Conservation (phyloP, 1,140 invertebrate species). For the Caenorhabditis remanei region DNA sequence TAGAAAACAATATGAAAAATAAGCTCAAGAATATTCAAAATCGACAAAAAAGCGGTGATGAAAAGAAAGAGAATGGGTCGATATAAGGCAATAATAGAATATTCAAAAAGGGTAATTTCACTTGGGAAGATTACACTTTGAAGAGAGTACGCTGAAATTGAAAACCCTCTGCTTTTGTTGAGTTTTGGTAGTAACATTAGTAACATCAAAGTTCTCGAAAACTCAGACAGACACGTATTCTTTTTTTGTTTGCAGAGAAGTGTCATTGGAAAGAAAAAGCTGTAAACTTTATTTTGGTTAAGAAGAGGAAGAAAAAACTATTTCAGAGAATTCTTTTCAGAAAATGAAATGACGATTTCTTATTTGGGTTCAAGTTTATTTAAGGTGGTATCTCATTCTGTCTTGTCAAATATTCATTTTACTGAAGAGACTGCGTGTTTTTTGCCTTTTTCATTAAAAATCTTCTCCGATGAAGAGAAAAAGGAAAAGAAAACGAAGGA, state of each 20-base stretch:
- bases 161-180: neutral
- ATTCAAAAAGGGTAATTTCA: neutral
- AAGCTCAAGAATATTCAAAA: neutral
- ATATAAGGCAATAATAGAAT: conserved; percentile 3
- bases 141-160: neutral
- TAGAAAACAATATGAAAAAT: neutral
- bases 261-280: neutral
- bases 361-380: neutral
- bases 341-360: neutral
- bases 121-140: neutral
- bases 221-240: conserved; percentile 7
- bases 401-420: neutral
- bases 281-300: neutral
- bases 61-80: neutral
- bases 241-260: conserved; percentile 18
- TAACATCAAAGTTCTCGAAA: conserved; percentile 16
- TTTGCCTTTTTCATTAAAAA: conserved; percentile 17
- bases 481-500: neutral
- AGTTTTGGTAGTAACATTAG: neutral
- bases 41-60: neutral
- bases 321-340: neutral
- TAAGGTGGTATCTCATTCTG: neutral
- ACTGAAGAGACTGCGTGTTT: neutral
- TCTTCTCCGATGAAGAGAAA: neutral
- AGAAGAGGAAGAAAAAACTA: neutral